Evolutionary conservation across 2,797 vertebrate genomes (phyloP).

Genomic region (Luscinia luscinia): DNA sequence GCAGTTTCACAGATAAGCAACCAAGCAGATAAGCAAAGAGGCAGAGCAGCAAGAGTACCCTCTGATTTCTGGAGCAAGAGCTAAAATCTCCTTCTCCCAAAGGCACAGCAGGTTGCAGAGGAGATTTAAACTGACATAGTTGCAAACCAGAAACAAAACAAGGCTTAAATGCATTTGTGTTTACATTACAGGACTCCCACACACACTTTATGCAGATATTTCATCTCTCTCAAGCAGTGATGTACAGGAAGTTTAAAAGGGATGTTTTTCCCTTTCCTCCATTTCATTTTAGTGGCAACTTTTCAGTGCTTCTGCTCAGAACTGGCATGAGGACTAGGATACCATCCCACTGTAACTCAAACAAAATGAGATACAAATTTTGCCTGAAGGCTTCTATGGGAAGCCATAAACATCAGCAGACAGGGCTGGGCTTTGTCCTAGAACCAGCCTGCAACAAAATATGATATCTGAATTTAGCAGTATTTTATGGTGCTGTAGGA

Average conservation of each 20-base stretch:
- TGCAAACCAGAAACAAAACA: not conserved
- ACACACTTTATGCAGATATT: not conserved
- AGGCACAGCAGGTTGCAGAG: not conserved
- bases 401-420: slow-evolving; percentile 52
- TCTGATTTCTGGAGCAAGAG: not conserved
- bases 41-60: not conserved
- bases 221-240: not conserved
- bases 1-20: not conserved
- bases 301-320: slow-evolving; percentile 25
- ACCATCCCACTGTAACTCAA: slow-evolving; percentile 49
- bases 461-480: slow-evolving; percentile 50
- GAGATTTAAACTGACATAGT: not conserved
- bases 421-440: slow-evolving; percentile 52
- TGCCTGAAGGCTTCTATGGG: slow-evolving; percentile 50
- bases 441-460: slow-evolving; percentile 51
- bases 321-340: not conserved
- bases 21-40: not conserved
- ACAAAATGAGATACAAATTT: slow-evolving; percentile 65
- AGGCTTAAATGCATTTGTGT: not conserved
- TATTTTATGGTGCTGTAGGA: slow-evolving; percentile 1
- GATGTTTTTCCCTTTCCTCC: not conserved
- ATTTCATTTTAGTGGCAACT: not conserved
- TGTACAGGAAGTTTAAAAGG: slow-evolving; percentile 30
- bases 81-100: not conserved
- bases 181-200: not conserved